These are phyloP conservation scores for Heliconius eleuchia DNA, from an alignment of 1,140 invertebrate species.

Conservation along the genomic window DNA sequence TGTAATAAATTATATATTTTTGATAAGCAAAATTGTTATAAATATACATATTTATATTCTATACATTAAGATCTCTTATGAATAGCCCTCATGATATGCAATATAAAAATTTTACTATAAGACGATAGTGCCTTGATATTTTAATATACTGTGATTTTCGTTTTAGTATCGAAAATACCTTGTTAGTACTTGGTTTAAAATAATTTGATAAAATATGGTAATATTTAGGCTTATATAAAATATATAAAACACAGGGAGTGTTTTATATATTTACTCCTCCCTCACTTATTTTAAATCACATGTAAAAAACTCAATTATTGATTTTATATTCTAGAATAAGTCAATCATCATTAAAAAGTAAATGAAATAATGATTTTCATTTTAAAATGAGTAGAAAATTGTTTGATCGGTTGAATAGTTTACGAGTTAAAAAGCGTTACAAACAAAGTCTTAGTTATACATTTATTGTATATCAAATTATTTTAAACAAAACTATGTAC, in stretches of 20 bases:
- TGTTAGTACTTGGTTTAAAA: constrained; percentile 35
- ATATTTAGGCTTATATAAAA: not conserved
- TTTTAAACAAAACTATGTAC: constrained; percentile 39
- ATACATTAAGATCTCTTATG: constrained; percentile 41
- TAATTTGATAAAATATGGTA: constrained; percentile 31
- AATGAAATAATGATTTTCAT: too few species aligned
- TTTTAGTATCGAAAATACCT: constrained; percentile 55
- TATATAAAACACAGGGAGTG: too few species aligned
- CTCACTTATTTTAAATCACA: not conserved
- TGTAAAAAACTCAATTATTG: not conserved
- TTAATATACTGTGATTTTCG: constrained; percentile 65
- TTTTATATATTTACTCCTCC: too few species aligned
- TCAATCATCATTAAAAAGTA: too few species aligned
- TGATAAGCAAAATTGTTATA: too few species aligned
- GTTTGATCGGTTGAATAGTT: too few species aligned
- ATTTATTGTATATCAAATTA: constrained; percentile 37
- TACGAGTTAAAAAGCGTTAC: too few species aligned
- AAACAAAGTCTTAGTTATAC: not conserved
- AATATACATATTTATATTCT: constrained; percentile 1
- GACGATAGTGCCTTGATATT: constrained; percentile 29
- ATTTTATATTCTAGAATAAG: too few species aligned
- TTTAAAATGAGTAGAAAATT: too few species aligned
- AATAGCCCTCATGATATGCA: constrained; percentile 22
- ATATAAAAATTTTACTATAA: constrained; percentile 25
- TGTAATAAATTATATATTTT: too few species aligned